Conservation (phyloP, 2,888 invertebrate genomes). For the Gerris lacustris region DNA sequence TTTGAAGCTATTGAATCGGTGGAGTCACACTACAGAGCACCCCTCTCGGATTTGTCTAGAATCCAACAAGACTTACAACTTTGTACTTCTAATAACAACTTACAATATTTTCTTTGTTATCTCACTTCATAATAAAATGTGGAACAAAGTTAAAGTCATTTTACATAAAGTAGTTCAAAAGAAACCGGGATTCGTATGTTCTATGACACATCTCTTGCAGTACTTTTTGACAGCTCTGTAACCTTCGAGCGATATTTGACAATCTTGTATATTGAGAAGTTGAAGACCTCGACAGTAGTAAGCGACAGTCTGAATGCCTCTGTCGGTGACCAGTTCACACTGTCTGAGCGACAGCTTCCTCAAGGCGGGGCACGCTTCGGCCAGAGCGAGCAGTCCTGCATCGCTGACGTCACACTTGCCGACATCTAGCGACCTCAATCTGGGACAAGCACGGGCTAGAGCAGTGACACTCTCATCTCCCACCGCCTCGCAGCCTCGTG, state of each 20-base stretch:
- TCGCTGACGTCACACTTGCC: slow-evolving; percentile 91
- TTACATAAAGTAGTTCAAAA: slow-evolving; percentile 40
- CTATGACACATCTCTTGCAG: slow-evolving; percentile 83
- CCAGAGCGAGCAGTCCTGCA: slow-evolving; percentile 70
- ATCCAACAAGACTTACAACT: too few relatives aligned
- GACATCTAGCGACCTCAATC: slow-evolving; percentile 74
- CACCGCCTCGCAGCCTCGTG: slow-evolving; percentile 82
- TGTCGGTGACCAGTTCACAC: slow-evolving; percentile 82
- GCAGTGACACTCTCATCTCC: slow-evolving; percentile 86
- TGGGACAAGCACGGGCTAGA: slow-evolving; percentile 70
- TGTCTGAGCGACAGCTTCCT: slow-evolving; percentile 80
- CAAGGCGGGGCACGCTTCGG: slow-evolving; percentile 78
- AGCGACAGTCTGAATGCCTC: slow-evolving; percentile 75
- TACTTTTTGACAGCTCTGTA: slow-evolving; percentile 85
- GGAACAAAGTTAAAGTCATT: too few relatives aligned
- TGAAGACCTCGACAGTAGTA: slow-evolving; percentile 81
- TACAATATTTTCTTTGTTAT: too few relatives aligned
- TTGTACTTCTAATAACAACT: too few relatives aligned
- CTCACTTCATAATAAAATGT: too few relatives aligned
- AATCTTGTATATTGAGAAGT: slow-evolving; percentile 86
- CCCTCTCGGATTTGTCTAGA: too few relatives aligned
- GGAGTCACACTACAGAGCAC: too few relatives aligned
- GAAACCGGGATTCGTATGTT: slow-evolving; percentile 90
- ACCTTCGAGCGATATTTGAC: slow-evolving; percentile 76
- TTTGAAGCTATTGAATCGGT: too few relatives aligned